These are phyloP conservation scores for Cirrhinus mrigala DNA, from an alignment of 2,797 vertebrate genomes.

Conservation along the genomic window DNA sequence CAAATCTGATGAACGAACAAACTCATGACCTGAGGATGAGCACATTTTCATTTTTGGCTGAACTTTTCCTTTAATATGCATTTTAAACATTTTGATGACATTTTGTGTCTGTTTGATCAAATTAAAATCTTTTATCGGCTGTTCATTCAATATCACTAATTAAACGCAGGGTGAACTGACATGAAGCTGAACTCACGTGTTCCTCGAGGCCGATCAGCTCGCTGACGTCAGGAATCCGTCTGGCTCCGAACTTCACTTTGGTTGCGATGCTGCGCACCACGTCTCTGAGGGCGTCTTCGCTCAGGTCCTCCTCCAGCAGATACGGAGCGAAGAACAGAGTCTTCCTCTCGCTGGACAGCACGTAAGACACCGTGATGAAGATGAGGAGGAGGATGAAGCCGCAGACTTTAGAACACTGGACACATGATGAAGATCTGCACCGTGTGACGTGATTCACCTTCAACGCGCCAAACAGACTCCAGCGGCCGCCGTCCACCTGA, in stretches of 20 bases:
- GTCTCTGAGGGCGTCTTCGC: constrained; percentile 82
- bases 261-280: constrained; percentile 84
- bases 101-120: too few species aligned
- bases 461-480: constrained; percentile 80
- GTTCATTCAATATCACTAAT: too few species aligned
- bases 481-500: too few species aligned
- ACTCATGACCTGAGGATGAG: too few species aligned
- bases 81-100: too few species aligned
- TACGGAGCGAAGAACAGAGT: constrained; percentile 74
- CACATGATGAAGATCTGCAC: constrained; percentile 67
- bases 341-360: constrained; percentile 87
- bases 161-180: too few species aligned
- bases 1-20: too few species aligned
- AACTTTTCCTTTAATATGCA: not conserved
- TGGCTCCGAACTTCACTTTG: constrained; percentile 82
- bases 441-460: constrained; percentile 84
- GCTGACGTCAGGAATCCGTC: constrained; percentile 82
- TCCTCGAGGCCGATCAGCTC: constrained; percentile 85
- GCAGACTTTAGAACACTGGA: constrained; percentile 85
- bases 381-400: constrained; percentile 88
- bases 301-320: not conserved
- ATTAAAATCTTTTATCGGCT: too few species aligned
- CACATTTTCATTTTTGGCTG: too few species aligned
- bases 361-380: constrained; percentile 90
- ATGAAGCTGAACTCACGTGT: constrained; percentile 81